phyloP scores from a whole-genome alignment of 2,888 invertebrate genomes.

The Nomada hirtipes region DNA sequence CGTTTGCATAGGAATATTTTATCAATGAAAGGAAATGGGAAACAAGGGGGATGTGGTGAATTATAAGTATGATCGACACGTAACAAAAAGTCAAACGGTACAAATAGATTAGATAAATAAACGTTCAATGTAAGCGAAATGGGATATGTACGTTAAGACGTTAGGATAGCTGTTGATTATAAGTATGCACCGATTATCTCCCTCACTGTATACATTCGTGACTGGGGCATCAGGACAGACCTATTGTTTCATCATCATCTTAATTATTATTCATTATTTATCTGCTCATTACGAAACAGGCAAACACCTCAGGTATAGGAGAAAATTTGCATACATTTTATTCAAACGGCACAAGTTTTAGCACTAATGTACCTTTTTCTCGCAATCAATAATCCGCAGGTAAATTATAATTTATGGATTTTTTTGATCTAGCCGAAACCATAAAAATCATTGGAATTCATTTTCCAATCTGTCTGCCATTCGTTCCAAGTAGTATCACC shows the following conservation, averaged over 20 bases:
- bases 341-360: not conserved
- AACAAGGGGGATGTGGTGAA: not conserved
- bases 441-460: not conserved
- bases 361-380: conserved; percentile 6
- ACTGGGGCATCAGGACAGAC: too few species aligned
- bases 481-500: too few species aligned
- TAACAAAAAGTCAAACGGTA: too few species aligned
- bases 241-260: not conserved
- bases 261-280: conserved; percentile 16
- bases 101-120: not conserved
- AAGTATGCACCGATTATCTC: too few species aligned
- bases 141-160: too few species aligned
- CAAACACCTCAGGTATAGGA: conserved; percentile 47
- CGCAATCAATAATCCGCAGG: conserved; percentile 34
- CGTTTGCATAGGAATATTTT: too few species aligned
- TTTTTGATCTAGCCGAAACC: conserved; percentile 34
- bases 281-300: conserved; percentile 11
- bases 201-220: too few species aligned
- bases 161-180: too few species aligned
- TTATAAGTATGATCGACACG: not conserved
- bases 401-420: conserved; percentile 21
- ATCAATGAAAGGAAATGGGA: not conserved
- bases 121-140: too few species aligned
- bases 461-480: too few species aligned
- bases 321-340: conserved; percentile 44